These are phyloP conservation scores for Pinctada fucata DNA, from an alignment of 2,888 invertebrate species.

Conservation along the genomic window DNA sequence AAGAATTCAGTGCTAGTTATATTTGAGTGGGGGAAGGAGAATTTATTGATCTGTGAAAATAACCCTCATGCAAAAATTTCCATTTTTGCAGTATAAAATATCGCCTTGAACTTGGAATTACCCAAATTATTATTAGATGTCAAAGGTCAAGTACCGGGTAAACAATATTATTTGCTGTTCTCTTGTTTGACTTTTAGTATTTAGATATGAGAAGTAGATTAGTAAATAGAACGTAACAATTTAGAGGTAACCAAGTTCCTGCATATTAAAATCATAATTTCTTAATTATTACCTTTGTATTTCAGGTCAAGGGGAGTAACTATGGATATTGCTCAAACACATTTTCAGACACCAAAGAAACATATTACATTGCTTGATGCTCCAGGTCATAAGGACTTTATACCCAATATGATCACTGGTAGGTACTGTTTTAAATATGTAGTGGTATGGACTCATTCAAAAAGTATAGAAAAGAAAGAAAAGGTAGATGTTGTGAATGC, in stretches of 20 bases:
- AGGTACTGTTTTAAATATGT: constrained; percentile 1
- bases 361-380: constrained; percentile 88
- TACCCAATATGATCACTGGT: constrained; percentile 98
- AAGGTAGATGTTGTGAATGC: not conserved
- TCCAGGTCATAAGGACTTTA: constrained; percentile 99
- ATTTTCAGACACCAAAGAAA: constrained; percentile 92
- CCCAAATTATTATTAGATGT: too few species aligned
- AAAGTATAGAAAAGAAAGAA: not conserved
- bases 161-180: not conserved
- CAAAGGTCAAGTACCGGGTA: too few species aligned
- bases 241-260: too few species aligned
- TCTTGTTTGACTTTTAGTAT: not conserved
- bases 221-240: not conserved
- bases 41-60: too few species aligned
- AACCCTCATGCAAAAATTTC: too few species aligned
- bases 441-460: not conserved
- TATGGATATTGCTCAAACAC: constrained; percentile 97
- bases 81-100: too few species aligned
- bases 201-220: not conserved
- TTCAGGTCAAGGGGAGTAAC: constrained; percentile 93
- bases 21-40: too few species aligned
- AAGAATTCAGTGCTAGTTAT: too few species aligned
- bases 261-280: too few species aligned
- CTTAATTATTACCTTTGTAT: not conserved
- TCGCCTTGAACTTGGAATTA: too few species aligned